phyloP scores from a whole-genome alignment of 2,888 invertebrate genomes.

The Leptinotarsa haldemani region DNA sequence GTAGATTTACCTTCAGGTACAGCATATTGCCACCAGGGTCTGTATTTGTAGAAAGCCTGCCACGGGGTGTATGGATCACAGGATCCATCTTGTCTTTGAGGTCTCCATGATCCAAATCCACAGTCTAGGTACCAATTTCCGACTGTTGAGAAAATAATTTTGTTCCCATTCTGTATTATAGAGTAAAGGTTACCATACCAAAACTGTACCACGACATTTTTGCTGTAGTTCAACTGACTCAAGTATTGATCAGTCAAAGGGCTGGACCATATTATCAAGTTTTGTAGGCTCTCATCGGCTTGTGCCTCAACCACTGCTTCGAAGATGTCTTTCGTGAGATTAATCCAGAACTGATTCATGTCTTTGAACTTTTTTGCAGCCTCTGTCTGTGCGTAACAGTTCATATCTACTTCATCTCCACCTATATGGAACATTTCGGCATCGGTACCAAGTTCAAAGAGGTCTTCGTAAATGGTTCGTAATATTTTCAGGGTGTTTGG shows the following conservation, averaged over 20 bases:
- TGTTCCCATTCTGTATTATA: slow-evolving; percentile 77
- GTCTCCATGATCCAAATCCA: slow-evolving; percentile 85
- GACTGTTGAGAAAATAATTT: slow-evolving; percentile 82
- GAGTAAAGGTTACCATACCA: slow-evolving; percentile 82
- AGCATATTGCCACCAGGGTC: slow-evolving; percentile 73
- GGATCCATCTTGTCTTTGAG: slow-evolving; percentile 71
- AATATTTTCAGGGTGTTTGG: slow-evolving; percentile 76
- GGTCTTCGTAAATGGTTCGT: slow-evolving; percentile 79
- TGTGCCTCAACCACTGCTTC: slow-evolving; percentile 72
- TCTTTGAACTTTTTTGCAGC: slow-evolving; percentile 68
- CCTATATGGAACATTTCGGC: slow-evolving; percentile 85
- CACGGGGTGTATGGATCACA: slow-evolving; percentile 87
- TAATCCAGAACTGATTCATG: slow-evolving; percentile 77
- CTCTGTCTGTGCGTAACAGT: slow-evolving; percentile 73
- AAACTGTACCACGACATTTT: slow-evolving; percentile 76
- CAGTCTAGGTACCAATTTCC: slow-evolving; percentile 89
- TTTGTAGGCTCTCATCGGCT: slow-evolving; percentile 67
- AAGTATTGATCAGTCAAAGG: slow-evolving; percentile 71
- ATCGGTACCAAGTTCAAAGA: slow-evolving; percentile 77
- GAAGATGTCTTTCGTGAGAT: slow-evolving; percentile 75
- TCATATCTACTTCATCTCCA: slow-evolving; percentile 80
- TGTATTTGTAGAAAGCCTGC: slow-evolving; percentile 85
- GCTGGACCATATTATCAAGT: slow-evolving; percentile 80
- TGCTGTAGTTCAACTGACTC: slow-evolving; percentile 48
- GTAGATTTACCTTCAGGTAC: slow-evolving; percentile 51